Evolutionary conservation across 1,140 invertebrate species (phyloP), one percentile per base, ranked within the genome.

Genomic region (Probaryconus sp.): DNA sequence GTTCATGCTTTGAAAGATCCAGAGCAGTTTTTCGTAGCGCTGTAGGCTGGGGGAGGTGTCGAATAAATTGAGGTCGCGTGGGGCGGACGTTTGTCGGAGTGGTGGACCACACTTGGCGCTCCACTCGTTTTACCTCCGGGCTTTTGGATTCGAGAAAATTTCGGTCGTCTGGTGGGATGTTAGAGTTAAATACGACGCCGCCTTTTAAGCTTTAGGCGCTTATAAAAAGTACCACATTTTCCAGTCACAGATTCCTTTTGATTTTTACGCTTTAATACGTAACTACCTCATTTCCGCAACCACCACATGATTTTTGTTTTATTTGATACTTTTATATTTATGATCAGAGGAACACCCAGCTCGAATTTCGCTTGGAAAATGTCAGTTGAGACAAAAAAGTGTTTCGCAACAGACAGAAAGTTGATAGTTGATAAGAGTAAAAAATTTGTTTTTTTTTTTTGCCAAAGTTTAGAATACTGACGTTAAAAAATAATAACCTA

Each of bases 51-150:
- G 82, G 84, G 83, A 86, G 84, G 84, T 85, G 84, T 86, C 83
- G 84, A 86, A 85, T 86, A 85, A 86, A 86, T 86, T 85, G 83
- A 85, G 83, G 84, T 86, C 85, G 82, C 83, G 83, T 83, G 82
- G 85, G 85, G 85, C 84, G 85, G 85, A 86, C 83, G 81, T 86
- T 79, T 84, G 80, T 80, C 68, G 58, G 77, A 81, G 68, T 77
- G 79, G 76, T 68, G 76, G 81, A 81, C 82, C 80, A 78, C 79
- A 82, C 79, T 80, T 63, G 67, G 47, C 43, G 72, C 31, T 61
- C 13, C 45, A 17, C 63, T 55, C 69, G 60, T 74, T 71, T 74
- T 55, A 79, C 77, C 82, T 69, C 63, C 58, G 42, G 77, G 80
- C 68, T 77, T 48, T 71, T 50, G 64, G 48, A 71, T 69, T 65